Evolutionary conservation across 1,140 invertebrate genomes (phyloP).

Genomic region (Drosophila mojavensis): DNA sequence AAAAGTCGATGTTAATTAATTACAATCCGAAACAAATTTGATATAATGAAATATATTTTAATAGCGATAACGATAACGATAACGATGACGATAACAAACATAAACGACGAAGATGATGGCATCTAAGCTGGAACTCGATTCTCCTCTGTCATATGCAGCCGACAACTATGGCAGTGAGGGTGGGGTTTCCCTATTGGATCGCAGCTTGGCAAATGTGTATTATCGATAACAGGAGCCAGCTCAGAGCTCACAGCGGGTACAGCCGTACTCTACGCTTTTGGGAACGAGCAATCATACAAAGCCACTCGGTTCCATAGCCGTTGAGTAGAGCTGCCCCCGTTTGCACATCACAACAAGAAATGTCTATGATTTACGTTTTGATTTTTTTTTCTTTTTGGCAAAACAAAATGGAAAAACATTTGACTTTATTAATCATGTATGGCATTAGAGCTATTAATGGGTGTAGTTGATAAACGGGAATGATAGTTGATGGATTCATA

Average conservation of each 20-base stretch:
- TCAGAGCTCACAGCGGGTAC: slow-evolving; percentile 2
- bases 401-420: slow-evolving; percentile 11
- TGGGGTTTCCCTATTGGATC: slow-evolving; percentile 43
- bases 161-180: slow-evolving; percentile 47
- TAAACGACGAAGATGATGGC: slow-evolving; percentile 1
- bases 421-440: neutral
- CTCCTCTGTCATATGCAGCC: slow-evolving; percentile 47
- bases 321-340: slow-evolving; percentile 28
- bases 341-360: neutral
- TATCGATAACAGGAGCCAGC: neutral
- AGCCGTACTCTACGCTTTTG: slow-evolving; percentile 54
- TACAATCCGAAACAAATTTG: too few relatives aligned
- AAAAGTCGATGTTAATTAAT: too few relatives aligned
- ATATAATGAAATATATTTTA: too few relatives aligned
- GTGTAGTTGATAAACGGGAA: slow-evolving; percentile 10
- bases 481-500: slow-evolving; percentile 19
- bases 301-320: slow-evolving; percentile 27
- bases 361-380: neutral
- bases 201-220: neutral
- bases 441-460: neutral
- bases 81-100: too few relatives aligned
- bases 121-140: slow-evolving; percentile 55
- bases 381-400: too few relatives aligned
- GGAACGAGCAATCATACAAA: slow-evolving; percentile 8
- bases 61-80: too few relatives aligned